Conservation (phyloP, 1,140 invertebrate species). For the Melanaphis sacchari region DNA sequence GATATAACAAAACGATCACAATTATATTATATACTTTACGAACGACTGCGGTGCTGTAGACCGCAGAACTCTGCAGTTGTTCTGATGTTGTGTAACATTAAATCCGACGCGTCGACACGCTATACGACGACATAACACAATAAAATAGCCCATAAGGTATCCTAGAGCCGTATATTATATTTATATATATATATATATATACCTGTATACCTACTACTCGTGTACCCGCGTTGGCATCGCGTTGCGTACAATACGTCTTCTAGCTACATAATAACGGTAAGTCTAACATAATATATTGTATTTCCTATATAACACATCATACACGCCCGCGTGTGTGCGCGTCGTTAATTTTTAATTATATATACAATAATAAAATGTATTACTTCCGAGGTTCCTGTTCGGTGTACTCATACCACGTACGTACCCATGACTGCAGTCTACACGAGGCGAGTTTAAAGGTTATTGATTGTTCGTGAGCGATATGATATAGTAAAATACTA, state of each 20-base stretch:
- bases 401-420: neutral
- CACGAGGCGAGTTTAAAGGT: neutral
- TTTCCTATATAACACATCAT: neutral
- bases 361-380: neutral
- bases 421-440: neutral
- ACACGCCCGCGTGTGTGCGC: no score
- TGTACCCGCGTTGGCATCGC: neutral
- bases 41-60: neutral
- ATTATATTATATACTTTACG: neutral
- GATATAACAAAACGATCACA: neutral
- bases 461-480: constrained; percentile 11
- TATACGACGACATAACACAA: neutral
- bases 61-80: neutral
- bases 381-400: no score
- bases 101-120: neutral
- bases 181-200: neutral
- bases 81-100: neutral
- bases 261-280: neutral
- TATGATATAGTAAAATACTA: neutral
- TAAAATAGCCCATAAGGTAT: neutral
- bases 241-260: neutral
- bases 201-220: neutral
- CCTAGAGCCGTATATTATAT: neutral
- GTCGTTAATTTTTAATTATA: neutral
- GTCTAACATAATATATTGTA: neutral